Evolutionary conservation across 2,888 invertebrate genomes (phyloP), one percentile per base, ranked within the genome.

Genomic region (Drosophila paracracens): DNA sequence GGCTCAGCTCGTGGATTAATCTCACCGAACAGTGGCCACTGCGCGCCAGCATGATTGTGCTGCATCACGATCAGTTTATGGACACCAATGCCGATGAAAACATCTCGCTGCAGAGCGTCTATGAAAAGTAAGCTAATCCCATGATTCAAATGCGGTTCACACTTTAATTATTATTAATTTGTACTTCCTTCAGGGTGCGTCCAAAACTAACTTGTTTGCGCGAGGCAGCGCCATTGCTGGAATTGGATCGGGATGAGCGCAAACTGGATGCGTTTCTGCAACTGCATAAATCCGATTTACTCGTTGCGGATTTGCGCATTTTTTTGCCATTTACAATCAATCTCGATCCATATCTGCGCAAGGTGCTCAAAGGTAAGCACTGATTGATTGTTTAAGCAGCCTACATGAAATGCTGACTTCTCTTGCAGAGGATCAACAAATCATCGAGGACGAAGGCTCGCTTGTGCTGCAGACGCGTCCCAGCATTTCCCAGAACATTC

Each of bases 21-120:
- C 96, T 99, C 67, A 98, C 99, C 0, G 99, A 99, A 92, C 99
- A 99, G 93, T 99, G 99, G 99, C 99, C 99, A 0, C 97, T 98
- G 93, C 95, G 99, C 64, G 97, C 99, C 33, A 99, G 99, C 18
- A 99, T 99, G 99, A 96, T 99, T 90, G 98, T 99, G 77, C 95
- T 98, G 88, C 97, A 98, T 92, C 98, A 97, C 92, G 99, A 99
- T 93, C 95, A 97, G 67, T 96, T 95, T 84, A 98, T 99, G 92
- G 97, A 98, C 35, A 95, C 95, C 72, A 95, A 88, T 72, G 75
- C 98, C 56, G 98, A 98, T 71, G 98, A 99, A 92, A 95, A 95
- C 73, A 95, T 96, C 52, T 96, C 98, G 6, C 94, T 99, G 62
- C 98, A 98, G 93, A 95, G 96, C 77, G 96, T 99, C 76, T 99